A percentile compares a stretch with the other conserved stretches of the same genome.
These are phyloP conservation scores for Tinea pellionella DNA, from an alignment of 2,888 invertebrate species.

Conservation along the genomic window DNA sequence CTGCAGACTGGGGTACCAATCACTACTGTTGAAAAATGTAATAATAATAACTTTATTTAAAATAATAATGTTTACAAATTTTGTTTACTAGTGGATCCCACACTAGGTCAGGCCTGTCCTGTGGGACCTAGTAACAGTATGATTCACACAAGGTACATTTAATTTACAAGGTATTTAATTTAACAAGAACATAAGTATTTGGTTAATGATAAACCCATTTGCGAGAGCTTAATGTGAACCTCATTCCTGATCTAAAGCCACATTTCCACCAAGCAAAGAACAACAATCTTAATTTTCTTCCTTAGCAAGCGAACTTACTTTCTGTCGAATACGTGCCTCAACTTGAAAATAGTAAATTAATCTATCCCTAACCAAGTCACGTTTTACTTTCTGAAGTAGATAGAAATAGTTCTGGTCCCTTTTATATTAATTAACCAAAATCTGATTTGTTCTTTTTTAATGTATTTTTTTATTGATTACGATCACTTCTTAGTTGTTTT, in stretches of 20 bases:
- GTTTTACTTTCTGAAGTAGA: not conserved
- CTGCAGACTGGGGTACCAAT: no score
- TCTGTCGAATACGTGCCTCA: not conserved
- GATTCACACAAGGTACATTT: no score
- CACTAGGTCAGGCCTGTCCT: no score
- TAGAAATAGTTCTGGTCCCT: not conserved
- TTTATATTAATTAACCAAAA: conserved; percentile 4
- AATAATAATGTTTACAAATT: no score
- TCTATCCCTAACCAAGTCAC: conserved; percentile 8
- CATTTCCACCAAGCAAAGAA: conserved; percentile 5
- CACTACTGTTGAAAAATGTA: no score
- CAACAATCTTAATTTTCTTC: conserved; percentile 9
- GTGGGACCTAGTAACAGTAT: no score
- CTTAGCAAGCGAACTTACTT: conserved; percentile 7
- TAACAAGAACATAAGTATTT: no score
- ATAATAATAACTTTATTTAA: no score
- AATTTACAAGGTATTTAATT: no score
- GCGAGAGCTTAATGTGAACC: not conserved
- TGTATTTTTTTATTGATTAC: no score
- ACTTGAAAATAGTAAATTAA: conserved; percentile 9
- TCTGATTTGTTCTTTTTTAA: not conserved
- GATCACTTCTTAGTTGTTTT: no score
- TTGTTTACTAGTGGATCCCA: no score
- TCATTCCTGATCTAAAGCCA: not conserved
- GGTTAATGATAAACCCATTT: not conserved